phyloP scores from a whole-genome alignment of 2,797 vertebrate species.

The Lepilemur ruficaudatus region DNA sequence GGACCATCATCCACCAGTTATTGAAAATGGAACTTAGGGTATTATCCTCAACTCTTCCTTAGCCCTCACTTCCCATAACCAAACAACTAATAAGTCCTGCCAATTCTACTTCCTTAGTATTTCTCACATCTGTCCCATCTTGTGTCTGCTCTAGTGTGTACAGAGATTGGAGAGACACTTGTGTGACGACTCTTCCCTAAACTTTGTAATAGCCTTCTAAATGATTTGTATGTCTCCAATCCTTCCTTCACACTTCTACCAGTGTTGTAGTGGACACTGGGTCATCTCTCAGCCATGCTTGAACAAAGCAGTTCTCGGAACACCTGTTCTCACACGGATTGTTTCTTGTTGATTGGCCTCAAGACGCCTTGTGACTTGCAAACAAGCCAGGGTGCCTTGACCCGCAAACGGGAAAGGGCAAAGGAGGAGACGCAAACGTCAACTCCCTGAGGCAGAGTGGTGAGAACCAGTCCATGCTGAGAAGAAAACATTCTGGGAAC shows the following conservation, averaged over 20 bases:
- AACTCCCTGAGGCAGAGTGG: no score
- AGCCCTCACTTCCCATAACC: not conserved
- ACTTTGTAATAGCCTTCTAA: not conserved
- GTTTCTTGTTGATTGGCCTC: no score
- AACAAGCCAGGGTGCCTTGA: no score
- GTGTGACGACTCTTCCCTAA: not conserved
- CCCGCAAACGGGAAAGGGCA: no score
- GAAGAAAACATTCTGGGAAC: no score
- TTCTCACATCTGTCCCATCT: not conserved
- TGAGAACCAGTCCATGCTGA: no score
- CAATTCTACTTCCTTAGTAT: not conserved
- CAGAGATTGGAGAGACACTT: not conserved
- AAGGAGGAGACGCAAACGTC: no score
- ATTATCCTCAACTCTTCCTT: not conserved
- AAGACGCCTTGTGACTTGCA: no score
- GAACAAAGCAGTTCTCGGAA: no score
- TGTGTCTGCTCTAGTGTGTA: not conserved
- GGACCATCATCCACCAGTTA: not conserved
- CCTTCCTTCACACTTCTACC: not conserved
- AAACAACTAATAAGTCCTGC: not conserved
- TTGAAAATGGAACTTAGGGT: conserved; percentile 6
- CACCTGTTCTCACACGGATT: no score
- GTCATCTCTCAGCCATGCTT: no score
- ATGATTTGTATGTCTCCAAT: not conserved
- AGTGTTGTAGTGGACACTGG: no score